Percentiles rank a stretch among this genome's conserved stretches.
phyloP scores from a whole-genome alignment of 2,113 vertebrate genomes.

The Formicarius rufipectus region DNA sequence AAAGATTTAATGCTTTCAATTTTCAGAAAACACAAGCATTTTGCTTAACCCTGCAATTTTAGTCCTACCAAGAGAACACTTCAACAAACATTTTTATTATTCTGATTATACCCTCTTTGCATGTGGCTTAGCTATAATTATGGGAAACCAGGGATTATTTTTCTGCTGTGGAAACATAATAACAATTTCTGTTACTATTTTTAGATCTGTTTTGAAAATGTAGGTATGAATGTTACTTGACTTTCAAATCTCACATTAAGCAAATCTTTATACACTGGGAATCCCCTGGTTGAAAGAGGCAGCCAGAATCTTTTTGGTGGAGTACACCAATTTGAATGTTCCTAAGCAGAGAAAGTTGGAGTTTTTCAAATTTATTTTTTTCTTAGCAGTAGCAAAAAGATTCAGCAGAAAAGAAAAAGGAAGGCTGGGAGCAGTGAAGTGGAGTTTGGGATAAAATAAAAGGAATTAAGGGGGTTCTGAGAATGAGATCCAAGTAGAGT shows the following conservation, averaged over 20 bases:
- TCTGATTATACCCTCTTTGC: conserved; percentile 41
- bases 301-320: neutral
- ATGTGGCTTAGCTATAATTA: conserved; percentile 11
- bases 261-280: neutral
- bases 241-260: neutral
- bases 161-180: conserved; percentile 37
- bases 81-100: neutral
- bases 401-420: neutral
- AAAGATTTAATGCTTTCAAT: neutral
- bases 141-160: neutral
- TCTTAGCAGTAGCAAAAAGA: neutral
- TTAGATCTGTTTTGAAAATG: conserved; percentile 1
- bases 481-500: neutral
- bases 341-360: neutral
- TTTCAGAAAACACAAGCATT: neutral
- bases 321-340: neutral
- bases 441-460: neutral
- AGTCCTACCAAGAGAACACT: neutral
- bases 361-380: neutral
- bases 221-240: neutral
- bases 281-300: neutral
- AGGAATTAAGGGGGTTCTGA: neutral
- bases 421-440: neutral
- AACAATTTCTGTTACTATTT: conserved; percentile 34
- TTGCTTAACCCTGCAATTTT: neutral